Evolutionary conservation across 2,113 vertebrate genomes (phyloP).

Genomic region (Tyto alba): DNA sequence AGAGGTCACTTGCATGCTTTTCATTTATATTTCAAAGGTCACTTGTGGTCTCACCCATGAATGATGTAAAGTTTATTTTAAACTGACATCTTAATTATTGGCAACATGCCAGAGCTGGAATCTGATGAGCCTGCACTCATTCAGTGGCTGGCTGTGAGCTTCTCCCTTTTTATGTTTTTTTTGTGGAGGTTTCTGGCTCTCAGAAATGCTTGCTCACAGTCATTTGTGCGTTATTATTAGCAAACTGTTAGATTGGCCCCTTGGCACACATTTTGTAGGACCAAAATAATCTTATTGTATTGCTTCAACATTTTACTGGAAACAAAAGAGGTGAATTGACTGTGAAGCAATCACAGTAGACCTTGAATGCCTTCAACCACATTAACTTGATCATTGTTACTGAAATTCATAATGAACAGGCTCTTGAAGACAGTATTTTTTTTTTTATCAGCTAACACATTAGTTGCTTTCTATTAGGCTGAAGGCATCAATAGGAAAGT

Average conservation of each 20-base stretch:
- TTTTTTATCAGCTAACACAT: not conserved
- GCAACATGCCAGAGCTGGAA: slow-evolving; percentile 34
- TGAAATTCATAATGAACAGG: not conserved
- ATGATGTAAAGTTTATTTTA: slow-evolving; percentile 27
- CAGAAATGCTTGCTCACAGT: slow-evolving; percentile 56
- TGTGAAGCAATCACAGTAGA: not conserved
- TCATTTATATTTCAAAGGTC: slow-evolving; percentile 60
- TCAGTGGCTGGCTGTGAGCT: not conserved
- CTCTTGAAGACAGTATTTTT: not conserved
- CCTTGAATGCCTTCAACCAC: not conserved
- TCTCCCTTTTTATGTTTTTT: not conserved
- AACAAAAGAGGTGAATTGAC: not conserved
- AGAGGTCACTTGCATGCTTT: not conserved
- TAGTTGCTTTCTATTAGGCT: not conserved
- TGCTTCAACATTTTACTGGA: not conserved
- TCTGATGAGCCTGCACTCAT: slow-evolving; percentile 37
- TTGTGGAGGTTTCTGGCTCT: slow-evolving; percentile 24
- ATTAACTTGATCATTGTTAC: not conserved
- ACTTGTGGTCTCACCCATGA: not conserved
- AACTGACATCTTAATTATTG: slow-evolving; percentile 45
- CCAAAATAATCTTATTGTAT: slow-evolving; percentile 16
- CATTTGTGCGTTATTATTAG: slow-evolving; percentile 27
- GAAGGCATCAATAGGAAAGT: not conserved
- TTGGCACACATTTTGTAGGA: not conserved
- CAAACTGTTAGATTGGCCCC: not conserved